Percentiles rank a stretch among this genome's conserved stretches.
Evolutionary conservation across 2,797 vertebrate species (phyloP).

Genomic region (Megaceryle alcyon): DNA sequence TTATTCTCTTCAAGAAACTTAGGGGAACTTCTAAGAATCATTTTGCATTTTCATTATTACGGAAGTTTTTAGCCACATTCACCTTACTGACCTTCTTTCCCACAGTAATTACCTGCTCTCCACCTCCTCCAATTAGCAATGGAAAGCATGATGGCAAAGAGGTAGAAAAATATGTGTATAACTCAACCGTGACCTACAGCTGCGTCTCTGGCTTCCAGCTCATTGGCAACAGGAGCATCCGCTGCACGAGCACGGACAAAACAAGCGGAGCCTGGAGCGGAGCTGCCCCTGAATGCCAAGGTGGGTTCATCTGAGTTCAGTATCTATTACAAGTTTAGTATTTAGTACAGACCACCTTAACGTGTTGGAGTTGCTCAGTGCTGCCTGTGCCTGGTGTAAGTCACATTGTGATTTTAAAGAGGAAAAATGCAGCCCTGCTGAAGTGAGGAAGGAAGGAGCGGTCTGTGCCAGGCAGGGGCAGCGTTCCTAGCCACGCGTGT

Average conservation of each 20-base stretch:
- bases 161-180: background rate
- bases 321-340: fast-evolving
- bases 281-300: conserved; percentile 44
- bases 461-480: fast-evolving
- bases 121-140: background rate
- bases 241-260: background rate
- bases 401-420: fast-evolving
- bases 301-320: background rate
- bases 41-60: background rate
- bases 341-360: background rate
- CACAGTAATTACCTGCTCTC: conserved; percentile 23
- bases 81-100: background rate
- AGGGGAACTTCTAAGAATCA: background rate
- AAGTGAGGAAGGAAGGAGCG: fast-evolving
- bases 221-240: conserved; percentile 13
- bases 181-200: conserved; percentile 63
- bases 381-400: fast-evolving
- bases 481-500: fast-evolving
- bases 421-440: background rate
- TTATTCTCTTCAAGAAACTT: background rate
- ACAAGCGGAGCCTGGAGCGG: conserved; percentile 39
- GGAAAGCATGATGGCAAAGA: conserved; percentile 45
- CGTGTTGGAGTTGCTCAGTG: fast-evolving
- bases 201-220: conserved; percentile 58
- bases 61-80: background rate